Conservation (phyloP, 2,113 vertebrate species). For the Butorides virescens region DNA sequence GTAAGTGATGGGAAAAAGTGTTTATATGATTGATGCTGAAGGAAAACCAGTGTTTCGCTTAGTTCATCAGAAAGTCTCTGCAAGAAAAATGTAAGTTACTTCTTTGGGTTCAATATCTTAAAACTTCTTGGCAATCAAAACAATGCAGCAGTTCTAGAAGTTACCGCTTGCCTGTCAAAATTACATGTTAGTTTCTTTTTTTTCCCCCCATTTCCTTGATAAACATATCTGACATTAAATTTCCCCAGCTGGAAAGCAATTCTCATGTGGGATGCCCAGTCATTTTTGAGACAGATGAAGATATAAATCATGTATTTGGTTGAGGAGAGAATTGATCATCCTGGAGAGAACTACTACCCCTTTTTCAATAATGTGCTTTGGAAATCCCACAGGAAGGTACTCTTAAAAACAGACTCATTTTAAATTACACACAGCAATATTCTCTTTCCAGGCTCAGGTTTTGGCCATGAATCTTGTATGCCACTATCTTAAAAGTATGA, state of each 20-base stretch:
- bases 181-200: not conserved
- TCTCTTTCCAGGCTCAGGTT: not conserved
- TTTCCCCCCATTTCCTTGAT: not conserved
- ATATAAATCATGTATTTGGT: not conserved
- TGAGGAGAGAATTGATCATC: not conserved
- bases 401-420: not conserved
- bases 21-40: not conserved
- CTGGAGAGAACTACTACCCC: not conserved
- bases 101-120: not conserved
- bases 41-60: not conserved
- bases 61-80: not conserved
- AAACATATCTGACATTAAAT: not conserved
- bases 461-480: not conserved
- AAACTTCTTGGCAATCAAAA: not conserved
- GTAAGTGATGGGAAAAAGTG: not conserved
- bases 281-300: not conserved
- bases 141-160: not conserved
- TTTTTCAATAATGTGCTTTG: not conserved
- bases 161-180: not conserved
- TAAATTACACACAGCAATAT: not conserved
- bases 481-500: not conserved
- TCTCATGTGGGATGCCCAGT: not conserved
- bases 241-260: not conserved
- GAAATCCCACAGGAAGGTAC: not conserved
- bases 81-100: not conserved